Conservation (phyloP, 2,113 vertebrate genomes). For the Scatophagus argus region DNA sequence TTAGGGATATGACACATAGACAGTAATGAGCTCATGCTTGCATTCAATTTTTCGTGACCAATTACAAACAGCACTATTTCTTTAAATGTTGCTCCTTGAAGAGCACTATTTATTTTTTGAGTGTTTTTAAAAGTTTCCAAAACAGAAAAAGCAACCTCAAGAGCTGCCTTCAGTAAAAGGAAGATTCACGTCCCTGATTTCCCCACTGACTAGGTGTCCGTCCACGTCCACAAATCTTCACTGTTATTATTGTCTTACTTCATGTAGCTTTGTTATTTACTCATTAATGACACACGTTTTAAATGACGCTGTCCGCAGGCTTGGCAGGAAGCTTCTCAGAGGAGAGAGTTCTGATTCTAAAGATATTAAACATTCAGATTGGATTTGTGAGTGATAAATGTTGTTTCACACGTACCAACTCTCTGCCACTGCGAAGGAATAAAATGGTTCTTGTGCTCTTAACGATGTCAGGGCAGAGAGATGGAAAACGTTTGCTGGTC, state of each 20-base stretch:
- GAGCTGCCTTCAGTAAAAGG: constrained; percentile 55
- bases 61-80: background rate
- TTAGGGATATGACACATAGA: background rate
- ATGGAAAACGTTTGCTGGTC: constrained; percentile 28
- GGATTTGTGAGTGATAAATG: background rate
- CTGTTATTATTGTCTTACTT: constrained; percentile 9
- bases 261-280: background rate
- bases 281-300: background rate
- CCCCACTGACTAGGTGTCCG: constrained; percentile 31
- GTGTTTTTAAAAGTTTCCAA: constrained; percentile 22
- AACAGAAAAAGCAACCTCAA: constrained; percentile 9
- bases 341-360: constrained; percentile 21
- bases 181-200: constrained; percentile 74
- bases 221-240: constrained; percentile 24
- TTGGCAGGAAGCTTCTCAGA: background rate
- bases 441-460: constrained; percentile 53
- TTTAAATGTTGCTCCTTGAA: constrained; percentile 5
- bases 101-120: constrained; percentile 1
- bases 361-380: constrained; percentile 45
- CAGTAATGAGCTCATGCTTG: constrained; percentile 11
- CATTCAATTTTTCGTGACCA: constrained; percentile 1
- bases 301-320: background rate
- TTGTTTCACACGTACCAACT: constrained; percentile 5
- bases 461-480: constrained; percentile 14
- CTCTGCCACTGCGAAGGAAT: constrained; percentile 21